Evolutionary conservation across 2,797 vertebrate genomes (phyloP).

Genomic region (Acomys russatus): DNA sequence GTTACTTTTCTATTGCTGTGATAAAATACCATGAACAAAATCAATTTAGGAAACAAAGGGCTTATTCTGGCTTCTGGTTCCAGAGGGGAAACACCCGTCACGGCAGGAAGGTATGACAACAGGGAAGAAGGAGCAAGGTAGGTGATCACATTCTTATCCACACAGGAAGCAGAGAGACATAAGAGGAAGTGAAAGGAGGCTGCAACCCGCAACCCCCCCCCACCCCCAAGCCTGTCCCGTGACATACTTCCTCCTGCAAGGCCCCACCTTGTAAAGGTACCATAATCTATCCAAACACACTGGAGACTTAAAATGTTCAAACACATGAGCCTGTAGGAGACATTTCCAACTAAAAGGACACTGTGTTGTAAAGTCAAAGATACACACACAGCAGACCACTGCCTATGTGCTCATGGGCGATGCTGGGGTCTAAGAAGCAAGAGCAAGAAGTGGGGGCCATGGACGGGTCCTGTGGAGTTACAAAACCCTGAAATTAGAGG

Average conservation of each 20-base stretch:
- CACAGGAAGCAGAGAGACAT: background rate
- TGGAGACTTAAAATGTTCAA: background rate
- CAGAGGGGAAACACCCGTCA: background rate
- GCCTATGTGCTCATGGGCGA: background rate
- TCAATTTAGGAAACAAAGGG: background rate
- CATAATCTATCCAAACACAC: background rate
- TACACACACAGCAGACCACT: background rate
- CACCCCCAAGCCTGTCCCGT: background rate
- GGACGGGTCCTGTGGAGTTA: background rate
- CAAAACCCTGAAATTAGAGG: too few species aligned
- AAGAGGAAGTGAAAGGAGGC: background rate
- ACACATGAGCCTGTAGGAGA: background rate
- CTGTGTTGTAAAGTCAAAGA: background rate
- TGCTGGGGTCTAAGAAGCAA: background rate
- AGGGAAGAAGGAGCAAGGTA: background rate
- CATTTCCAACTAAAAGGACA: background rate
- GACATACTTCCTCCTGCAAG: background rate
- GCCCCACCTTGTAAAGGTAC: background rate
- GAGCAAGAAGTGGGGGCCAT: background rate
- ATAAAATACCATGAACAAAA: background rate
- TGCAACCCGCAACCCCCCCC: background rate
- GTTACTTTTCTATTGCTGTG: background rate
- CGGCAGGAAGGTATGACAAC: background rate
- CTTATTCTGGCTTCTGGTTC: background rate
- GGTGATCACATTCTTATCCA: background rate